These are phyloP conservation scores for Sinentomon sp. DNA, from an alignment of 2,888 invertebrate genomes.

Conservation along the genomic window DNA sequence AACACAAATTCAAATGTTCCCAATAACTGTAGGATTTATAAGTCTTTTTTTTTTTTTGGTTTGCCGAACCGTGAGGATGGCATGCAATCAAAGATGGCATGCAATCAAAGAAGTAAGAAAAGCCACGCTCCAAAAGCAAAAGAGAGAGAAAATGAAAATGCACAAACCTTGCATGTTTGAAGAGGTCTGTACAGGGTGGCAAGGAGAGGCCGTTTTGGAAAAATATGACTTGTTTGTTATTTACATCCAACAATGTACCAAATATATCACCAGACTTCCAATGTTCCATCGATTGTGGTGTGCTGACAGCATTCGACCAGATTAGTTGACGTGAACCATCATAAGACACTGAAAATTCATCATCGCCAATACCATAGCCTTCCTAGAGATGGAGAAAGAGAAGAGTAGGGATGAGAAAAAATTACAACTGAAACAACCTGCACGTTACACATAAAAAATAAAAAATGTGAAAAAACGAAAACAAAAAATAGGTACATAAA, in stretches of 20 bases:
- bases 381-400: constrained; percentile 29
- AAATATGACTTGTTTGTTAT: constrained; percentile 41
- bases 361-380: constrained; percentile 85
- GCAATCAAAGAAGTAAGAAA: too few relatives aligned
- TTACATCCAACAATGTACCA: constrained; percentile 57
- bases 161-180: constrained; percentile 41
- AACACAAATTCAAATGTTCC: neutral
- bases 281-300: constrained; percentile 26
- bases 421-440: too few relatives aligned
- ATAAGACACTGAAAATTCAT: constrained; percentile 60
- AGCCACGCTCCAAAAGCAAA: constrained; percentile 3
- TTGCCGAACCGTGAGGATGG: too few relatives aligned
- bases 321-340: constrained; percentile 71
- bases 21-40: neutral
- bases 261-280: constrained; percentile 66
- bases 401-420: too few relatives aligned
- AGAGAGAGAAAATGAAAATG: neutral
- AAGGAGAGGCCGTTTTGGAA: constrained; percentile 49
- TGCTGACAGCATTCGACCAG: constrained; percentile 60
- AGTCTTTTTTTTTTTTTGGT: too few relatives aligned
- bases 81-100: too few relatives aligned
- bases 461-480: too few relatives aligned
- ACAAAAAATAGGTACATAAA: too few relatives aligned
- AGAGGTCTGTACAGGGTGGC: constrained; percentile 39
- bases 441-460: too few relatives aligned